phyloP scores from a whole-genome alignment of 2,113 vertebrate genomes.

The Buteo buteo region DNA sequence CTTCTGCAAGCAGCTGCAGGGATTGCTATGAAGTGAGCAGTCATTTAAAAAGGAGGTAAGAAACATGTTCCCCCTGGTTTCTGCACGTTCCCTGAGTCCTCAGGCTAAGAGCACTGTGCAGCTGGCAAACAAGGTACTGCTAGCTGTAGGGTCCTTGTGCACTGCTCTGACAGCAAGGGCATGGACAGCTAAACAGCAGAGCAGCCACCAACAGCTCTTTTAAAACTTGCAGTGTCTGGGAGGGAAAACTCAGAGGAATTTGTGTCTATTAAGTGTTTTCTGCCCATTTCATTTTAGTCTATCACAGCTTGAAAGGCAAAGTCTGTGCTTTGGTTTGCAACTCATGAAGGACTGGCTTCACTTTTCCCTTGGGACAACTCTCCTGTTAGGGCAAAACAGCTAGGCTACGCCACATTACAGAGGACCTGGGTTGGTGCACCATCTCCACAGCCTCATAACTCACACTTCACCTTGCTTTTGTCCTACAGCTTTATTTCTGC shows the following conservation, averaged over 20 bases:
- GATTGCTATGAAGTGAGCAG: not conserved
- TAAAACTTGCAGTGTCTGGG: not conserved
- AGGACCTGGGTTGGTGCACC: not conserved
- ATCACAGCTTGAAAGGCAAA: not conserved
- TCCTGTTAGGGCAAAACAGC: not conserved
- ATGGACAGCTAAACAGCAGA: not conserved
- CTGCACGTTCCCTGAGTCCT: not conserved
- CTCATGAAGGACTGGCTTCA: not conserved
- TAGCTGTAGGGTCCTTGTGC: rapidly evolving
- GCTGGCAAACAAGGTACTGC: not conserved
- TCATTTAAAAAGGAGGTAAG: not conserved
- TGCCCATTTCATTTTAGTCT: not conserved
- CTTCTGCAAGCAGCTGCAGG: not conserved
- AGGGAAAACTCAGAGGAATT: not conserved
- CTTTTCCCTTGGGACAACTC: not conserved
- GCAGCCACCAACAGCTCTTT: not conserved
- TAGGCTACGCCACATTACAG: not conserved
- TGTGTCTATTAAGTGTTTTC: not conserved
- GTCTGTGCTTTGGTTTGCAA: not conserved
- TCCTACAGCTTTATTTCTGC: not conserved
- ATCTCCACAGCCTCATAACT: not conserved
- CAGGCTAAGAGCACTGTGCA: not conserved
- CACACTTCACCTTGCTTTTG: not conserved
- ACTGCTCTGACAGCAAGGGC: not conserved
- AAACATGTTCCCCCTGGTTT: not conserved